phyloP scores from a whole-genome alignment of 2,888 invertebrate genomes.

The Trachelus tabidus region DNA sequence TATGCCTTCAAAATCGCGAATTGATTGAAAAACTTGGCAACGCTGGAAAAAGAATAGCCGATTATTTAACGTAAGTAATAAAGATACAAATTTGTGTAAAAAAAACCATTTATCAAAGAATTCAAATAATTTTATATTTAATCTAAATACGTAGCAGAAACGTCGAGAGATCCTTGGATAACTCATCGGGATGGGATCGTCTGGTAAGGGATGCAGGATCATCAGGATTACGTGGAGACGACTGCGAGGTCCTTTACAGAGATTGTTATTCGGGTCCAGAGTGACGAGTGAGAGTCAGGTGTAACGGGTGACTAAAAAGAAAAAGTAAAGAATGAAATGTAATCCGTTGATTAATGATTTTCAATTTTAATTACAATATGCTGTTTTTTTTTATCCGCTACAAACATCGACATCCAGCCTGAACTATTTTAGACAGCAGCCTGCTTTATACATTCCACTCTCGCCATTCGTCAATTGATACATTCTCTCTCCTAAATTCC shows the following conservation, averaged over 20 bases:
- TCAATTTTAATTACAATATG: conserved; percentile 64
- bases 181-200: conserved; percentile 54
- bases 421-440: conserved; percentile 65
- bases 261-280: conserved; percentile 38
- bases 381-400: conserved; percentile 60
- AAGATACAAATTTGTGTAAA: too few relatives aligned
- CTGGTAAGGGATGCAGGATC: conserved; percentile 57
- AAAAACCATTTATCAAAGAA: too few relatives aligned
- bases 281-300: neutral
- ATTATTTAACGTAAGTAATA: conserved; percentile 55
- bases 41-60: conserved; percentile 50
- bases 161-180: conserved; percentile 46
- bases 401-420: conserved; percentile 66
- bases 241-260: conserved; percentile 58
- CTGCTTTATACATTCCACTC: conserved; percentile 49
- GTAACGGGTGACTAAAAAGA: neutral
- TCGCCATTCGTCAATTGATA: conserved; percentile 8
- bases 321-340: conserved; percentile 12
- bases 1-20: conserved; percentile 57
- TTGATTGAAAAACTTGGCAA: conserved; percentile 50
- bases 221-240: conserved; percentile 55
- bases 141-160: conserved; percentile 32
- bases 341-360: conserved; percentile 51
- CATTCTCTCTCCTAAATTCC: conserved; percentile 6
- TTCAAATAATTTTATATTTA: neutral